A percentile compares a stretch with the other conserved stretches of the same genome.
These are phyloP conservation scores for Rambutsinella grinnellia DNA, from an alignment of 2,888 invertebrate genomes.

Conservation along the genomic window DNA sequence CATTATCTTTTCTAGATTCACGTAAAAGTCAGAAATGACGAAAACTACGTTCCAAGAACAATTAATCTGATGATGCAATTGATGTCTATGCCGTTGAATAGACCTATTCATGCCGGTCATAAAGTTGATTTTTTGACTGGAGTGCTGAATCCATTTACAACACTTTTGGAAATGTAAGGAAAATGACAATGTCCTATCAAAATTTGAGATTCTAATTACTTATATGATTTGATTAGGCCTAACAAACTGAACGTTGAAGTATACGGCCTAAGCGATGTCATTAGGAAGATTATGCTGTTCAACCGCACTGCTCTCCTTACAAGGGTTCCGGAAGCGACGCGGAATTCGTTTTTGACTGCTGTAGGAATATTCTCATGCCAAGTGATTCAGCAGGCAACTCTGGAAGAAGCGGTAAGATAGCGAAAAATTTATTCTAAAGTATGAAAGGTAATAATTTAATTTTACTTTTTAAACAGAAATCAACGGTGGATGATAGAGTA, in stretches of 20 bases:
- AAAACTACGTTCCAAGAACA: constrained; percentile 82
- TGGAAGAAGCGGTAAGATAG: constrained; percentile 77
- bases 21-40: constrained; percentile 83
- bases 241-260: constrained; percentile 72
- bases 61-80: constrained; percentile 87
- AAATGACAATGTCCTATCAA: too few relatives aligned
- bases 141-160: constrained; percentile 62
- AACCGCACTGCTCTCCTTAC: constrained; percentile 72
- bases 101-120: constrained; percentile 71
- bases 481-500: constrained; percentile 70
- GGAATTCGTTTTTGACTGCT: constrained; percentile 75
- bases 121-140: constrained; percentile 73
- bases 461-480: constrained; percentile 53
- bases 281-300: constrained; percentile 76
- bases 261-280: constrained; percentile 77
- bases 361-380: constrained; percentile 76
- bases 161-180: constrained; percentile 61
- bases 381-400: constrained; percentile 76
- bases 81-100: constrained; percentile 77
- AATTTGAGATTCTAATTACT: constrained; percentile 14
- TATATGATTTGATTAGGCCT: too few relatives aligned
- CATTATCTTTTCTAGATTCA: constrained; percentile 73
- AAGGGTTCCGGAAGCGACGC: constrained; percentile 71
- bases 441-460: too few relatives aligned
- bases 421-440: background rate